A percentile compares a stretch with the other conserved stretches of the same genome.
phyloP scores from a whole-genome alignment of 1,140 invertebrate species.

The Scaptomyza pallida region DNA sequence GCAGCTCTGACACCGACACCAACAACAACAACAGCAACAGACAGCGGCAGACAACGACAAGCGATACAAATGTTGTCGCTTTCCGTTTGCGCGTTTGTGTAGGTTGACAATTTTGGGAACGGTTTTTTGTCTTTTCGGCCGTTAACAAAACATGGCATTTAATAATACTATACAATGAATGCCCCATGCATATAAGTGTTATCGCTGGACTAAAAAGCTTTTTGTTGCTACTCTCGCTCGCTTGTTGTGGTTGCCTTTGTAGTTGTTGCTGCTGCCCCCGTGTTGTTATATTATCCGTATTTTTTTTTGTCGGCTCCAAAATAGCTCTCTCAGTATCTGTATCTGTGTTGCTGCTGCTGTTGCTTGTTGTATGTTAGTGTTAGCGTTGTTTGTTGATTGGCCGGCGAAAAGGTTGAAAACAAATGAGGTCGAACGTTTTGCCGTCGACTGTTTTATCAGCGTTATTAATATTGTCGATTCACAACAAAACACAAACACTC shows the following conservation, averaged over 20 bases:
- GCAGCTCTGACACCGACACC: constrained; percentile 55
- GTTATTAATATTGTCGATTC: constrained; percentile 75
- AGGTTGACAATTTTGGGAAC: constrained; percentile 80
- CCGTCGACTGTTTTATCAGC: constrained; percentile 65
- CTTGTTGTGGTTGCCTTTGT: constrained; percentile 33
- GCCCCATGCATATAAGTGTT: constrained; percentile 71
- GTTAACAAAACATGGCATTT: constrained; percentile 81
- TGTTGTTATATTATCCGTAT: constrained; percentile 62
- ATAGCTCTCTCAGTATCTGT: constrained; percentile 13
- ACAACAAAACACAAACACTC: constrained; percentile 39
- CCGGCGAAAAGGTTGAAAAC: constrained; percentile 66
- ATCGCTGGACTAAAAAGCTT: constrained; percentile 81
- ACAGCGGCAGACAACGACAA: constrained; percentile 56
- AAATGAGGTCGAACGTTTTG: constrained; percentile 65
- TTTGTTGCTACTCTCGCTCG: constrained; percentile 67
- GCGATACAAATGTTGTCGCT: constrained; percentile 60
- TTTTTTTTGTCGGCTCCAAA: constrained; percentile 48
- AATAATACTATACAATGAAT: constrained; percentile 73
- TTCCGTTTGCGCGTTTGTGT: constrained; percentile 49
- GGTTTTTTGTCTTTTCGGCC: constrained; percentile 53
- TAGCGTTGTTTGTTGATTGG: constrained; percentile 47
- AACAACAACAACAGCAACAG: constrained; percentile 40
- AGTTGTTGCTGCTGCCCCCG: constrained; percentile 67
- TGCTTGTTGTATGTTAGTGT: constrained; percentile 26
- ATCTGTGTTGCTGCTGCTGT: constrained; percentile 12